phyloP scores from a whole-genome alignment of 2,797 vertebrate species.

The Typhlichthys eigenmanni region DNA sequence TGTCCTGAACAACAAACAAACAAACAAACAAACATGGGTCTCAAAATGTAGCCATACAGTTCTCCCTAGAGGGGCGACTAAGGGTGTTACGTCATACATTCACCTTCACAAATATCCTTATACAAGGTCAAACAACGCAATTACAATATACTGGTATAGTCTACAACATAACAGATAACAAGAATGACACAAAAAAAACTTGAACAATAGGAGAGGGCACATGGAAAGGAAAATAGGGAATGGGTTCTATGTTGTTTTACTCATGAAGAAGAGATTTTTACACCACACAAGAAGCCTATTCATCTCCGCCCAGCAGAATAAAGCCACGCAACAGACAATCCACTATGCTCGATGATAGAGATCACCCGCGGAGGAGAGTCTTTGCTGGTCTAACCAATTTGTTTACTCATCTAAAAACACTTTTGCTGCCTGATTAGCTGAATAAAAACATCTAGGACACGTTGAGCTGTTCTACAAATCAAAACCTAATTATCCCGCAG shows the following conservation, averaged over 20 bases:
- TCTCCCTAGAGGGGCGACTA: not conserved
- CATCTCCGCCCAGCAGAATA: not conserved
- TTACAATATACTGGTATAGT: not conserved
- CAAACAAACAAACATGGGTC: conserved; percentile 7
- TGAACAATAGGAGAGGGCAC: not conserved
- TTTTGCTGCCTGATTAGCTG: not conserved
- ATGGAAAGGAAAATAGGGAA: not conserved
- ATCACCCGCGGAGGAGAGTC: not conserved
- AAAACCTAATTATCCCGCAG: conserved; percentile 34
- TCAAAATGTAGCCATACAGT: conserved; percentile 1
- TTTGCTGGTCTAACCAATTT: conserved; percentile 2
- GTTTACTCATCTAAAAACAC: not conserved
- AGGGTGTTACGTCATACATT: conserved; percentile 9
- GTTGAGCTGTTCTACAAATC: conserved; percentile 15
- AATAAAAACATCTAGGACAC: conserved; percentile 22
- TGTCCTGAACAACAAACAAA: not conserved
- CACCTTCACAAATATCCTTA: not conserved
- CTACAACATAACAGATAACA: not conserved
- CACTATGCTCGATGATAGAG: not conserved
- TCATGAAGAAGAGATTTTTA: not conserved
- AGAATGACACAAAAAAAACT: not conserved
- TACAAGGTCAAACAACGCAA: not conserved
- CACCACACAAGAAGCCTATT: not conserved
- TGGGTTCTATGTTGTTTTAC: not conserved
- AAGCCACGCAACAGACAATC: not conserved